A percentile compares a stretch with the other conserved stretches of the same genome.
Conservation (phyloP, 2,113 vertebrate species). For the Pseudorhombus dupliciocellatus region DNA sequence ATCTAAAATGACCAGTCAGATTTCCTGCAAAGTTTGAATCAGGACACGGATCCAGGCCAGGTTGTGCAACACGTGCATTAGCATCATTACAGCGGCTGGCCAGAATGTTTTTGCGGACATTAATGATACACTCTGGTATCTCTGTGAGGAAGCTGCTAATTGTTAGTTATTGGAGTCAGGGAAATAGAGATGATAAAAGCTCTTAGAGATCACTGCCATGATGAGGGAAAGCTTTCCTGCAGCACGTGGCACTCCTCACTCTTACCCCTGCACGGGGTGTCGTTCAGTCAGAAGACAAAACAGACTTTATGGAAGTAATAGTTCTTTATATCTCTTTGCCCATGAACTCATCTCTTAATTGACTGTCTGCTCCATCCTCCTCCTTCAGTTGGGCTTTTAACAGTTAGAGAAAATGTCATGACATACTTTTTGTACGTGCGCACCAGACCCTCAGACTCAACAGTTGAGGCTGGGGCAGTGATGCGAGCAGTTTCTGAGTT, state of each 20-base stretch:
- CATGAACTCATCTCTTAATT: neutral
- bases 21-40: neutral
- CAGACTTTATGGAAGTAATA: conserved; percentile 24
- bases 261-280: neutral
- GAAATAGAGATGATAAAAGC: conserved; percentile 68
- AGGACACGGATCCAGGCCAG: neutral
- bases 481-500: conserved; percentile 42
- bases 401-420: neutral
- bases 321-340: neutral
- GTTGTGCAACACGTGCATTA: conserved; percentile 26
- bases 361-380: neutral
- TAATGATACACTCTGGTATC: conserved; percentile 56
- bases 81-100: conserved; percentile 11
- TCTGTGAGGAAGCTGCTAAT: conserved; percentile 58
- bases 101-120: conserved; percentile 47
- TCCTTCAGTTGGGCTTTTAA: conserved; percentile 1
- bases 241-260: conserved; percentile 22
- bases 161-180: conserved; percentile 59
- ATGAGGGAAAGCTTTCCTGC: conserved; percentile 48
- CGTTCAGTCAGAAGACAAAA: conserved; percentile 31
- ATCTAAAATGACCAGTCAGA: neutral
- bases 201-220: conserved; percentile 57
- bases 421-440: neutral
- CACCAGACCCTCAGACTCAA: conserved; percentile 17
- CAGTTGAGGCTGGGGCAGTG: conserved; percentile 19